A percentile compares a stretch with the other conserved stretches of the same genome.
Conservation (phyloP, 1,140 invertebrate genomes). For the Brachystomella parvula region DNA sequence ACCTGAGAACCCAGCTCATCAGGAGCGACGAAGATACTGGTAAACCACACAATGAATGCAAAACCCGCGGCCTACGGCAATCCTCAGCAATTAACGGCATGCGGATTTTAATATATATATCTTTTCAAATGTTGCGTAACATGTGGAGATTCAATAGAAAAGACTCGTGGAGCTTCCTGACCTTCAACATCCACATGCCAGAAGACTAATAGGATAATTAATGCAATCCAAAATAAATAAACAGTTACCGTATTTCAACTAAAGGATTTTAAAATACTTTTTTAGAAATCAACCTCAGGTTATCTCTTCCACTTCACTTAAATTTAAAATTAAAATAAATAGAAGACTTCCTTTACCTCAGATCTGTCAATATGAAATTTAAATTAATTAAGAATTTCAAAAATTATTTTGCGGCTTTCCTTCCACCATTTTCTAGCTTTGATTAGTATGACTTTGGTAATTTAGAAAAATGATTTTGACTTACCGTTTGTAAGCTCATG, state of each 20-base stretch:
- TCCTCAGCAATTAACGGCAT: not conserved
- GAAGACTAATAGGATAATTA: not conserved
- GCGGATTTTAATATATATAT: not conserved
- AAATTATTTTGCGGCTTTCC: not conserved
- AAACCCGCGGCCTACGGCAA: too few species aligned
- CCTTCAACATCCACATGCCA: not conserved
- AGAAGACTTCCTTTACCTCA: too few species aligned
- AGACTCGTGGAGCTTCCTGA: not conserved
- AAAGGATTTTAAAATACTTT: not conserved
- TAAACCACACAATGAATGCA: too few species aligned
- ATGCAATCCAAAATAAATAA: not conserved
- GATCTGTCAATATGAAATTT: not conserved
- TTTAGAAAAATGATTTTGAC: not conserved
- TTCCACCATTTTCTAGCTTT: too few species aligned
- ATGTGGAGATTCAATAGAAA: not conserved
- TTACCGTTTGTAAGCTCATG: not conserved
- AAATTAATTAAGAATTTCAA: not conserved
- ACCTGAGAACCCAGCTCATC: too few species aligned
- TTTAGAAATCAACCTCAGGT: not conserved
- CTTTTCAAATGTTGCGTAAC: not conserved
- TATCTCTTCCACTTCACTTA: not conserved
- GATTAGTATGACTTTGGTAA: too few species aligned
- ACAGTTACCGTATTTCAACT: not conserved
- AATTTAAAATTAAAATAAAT: not conserved
- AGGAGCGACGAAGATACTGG: too few species aligned